A percentile compares a stretch with the other conserved stretches of the same genome.
These are phyloP conservation scores for Cinara cedri DNA, from an alignment of 2,888 invertebrate species.

Conservation along the genomic window DNA sequence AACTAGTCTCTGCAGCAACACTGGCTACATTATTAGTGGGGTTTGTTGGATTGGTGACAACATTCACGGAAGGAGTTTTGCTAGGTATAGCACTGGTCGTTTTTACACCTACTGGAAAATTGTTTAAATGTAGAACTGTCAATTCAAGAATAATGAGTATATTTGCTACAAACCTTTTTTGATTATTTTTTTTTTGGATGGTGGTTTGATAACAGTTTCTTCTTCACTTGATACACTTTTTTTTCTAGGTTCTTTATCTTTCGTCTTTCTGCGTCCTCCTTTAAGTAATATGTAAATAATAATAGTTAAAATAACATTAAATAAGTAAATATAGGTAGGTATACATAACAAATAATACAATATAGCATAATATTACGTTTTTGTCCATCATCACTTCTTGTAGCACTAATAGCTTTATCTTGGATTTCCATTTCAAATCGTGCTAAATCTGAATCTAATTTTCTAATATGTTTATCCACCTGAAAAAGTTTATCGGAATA, in stretches of 20 bases:
- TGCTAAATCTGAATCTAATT: conserved; percentile 93
- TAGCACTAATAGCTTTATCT: conserved; percentile 81
- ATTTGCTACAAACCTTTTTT: conserved; percentile 64
- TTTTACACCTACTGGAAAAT: conserved; percentile 21
- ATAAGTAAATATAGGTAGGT: neutral
- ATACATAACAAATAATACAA: neutral
- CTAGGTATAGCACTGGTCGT: conserved; percentile 35
- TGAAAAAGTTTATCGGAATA: conserved; percentile 59
- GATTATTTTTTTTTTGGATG: conserved; percentile 68
- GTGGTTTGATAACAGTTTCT: conserved; percentile 63
- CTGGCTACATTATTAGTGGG: conserved; percentile 69
- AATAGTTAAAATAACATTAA: no score
- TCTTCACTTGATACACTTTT: conserved; percentile 67
- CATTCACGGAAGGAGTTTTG: conserved; percentile 49
- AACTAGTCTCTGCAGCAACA: conserved; percentile 87
- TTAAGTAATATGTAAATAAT: neutral
- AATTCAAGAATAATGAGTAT: neutral
- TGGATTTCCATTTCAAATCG: conserved; percentile 96
- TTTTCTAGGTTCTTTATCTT: conserved; percentile 72
- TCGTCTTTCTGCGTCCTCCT: conserved; percentile 75
- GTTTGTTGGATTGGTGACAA: conserved; percentile 46
- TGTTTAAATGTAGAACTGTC: neutral
- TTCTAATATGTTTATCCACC: conserved; percentile 96
- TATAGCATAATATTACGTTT: conserved; percentile 65
- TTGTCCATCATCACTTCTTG: conserved; percentile 71